Percentiles rank a stretch among this genome's conserved stretches.
phyloP scores from a whole-genome alignment of 30 jellyfish, hydroid and myxozoan genomes.

The Turritopsis dohrnii region DNA sequence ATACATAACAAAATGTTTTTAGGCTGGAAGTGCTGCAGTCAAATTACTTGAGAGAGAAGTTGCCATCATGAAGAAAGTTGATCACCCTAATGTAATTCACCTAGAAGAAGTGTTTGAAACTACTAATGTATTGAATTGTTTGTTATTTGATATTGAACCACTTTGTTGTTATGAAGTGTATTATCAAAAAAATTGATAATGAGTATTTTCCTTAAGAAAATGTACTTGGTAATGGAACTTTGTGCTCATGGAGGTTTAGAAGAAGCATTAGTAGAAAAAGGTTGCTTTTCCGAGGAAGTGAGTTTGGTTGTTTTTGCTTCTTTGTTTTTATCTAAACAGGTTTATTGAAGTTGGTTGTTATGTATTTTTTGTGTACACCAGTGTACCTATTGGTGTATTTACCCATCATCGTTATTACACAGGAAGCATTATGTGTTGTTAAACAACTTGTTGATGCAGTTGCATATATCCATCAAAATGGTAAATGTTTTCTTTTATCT shows the following conservation, averaged over 20 bases:
- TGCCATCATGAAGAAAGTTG: constrained; percentile 73
- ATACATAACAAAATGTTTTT: neutral
- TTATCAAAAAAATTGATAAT: too few species aligned
- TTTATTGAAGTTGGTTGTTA: neutral
- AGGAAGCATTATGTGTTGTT: constrained; percentile 65
- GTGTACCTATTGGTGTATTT: neutral
- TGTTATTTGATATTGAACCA: neutral
- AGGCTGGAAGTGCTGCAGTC: constrained; percentile 97
- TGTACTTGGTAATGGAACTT: constrained; percentile 85
- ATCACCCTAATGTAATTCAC: constrained; percentile 56
- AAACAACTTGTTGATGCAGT: constrained; percentile 67
- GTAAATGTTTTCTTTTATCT: constrained; percentile 32
- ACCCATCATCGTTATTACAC: neutral
- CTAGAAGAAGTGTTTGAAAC: constrained; percentile 91
- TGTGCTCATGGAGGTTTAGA: constrained; percentile 78
- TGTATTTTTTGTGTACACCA: too few species aligned
- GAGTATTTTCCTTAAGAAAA: constrained; percentile 46
- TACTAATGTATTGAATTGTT: constrained; percentile 35
- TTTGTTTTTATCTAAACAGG: neutral
- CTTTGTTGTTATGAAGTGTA: neutral
- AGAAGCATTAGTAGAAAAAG: constrained; percentile 42
- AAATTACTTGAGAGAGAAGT: constrained; percentile 87
- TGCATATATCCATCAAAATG: constrained; percentile 72
- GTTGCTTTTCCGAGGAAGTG: constrained; percentile 50
- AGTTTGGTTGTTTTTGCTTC: constrained; percentile 22